Conservation (phyloP, 2,888 invertebrate genomes). For the Girardia tigrina region DNA sequence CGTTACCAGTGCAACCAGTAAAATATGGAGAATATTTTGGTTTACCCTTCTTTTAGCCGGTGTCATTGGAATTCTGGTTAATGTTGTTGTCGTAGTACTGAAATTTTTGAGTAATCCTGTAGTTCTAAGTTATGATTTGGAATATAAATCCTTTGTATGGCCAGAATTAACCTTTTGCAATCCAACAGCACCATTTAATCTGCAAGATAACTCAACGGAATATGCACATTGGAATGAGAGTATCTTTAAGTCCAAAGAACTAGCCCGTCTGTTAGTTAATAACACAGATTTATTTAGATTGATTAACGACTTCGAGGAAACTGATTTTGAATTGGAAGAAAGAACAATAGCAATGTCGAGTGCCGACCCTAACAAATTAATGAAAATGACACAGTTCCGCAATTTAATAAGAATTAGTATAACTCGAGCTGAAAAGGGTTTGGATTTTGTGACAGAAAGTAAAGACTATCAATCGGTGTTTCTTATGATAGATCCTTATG, state of each 20-base stretch:
- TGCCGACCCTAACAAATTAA: neutral
- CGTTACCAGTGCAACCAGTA: neutral
- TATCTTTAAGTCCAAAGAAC: neutral
- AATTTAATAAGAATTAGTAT: too few relatives aligned
- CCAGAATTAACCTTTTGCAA: constrained; percentile 37
- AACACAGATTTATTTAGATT: neutral
- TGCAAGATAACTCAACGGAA: neutral
- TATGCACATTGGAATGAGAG: neutral
- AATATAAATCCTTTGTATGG: constrained; percentile 35
- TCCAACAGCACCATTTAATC: constrained; percentile 25
- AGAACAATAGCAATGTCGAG: neutral
- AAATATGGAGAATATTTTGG: constrained; percentile 31
- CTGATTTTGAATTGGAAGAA: neutral
- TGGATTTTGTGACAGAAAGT: too few relatives aligned
- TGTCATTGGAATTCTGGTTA: constrained; percentile 28
- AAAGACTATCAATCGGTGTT: too few relatives aligned
- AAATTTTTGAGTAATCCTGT: constrained; percentile 33
- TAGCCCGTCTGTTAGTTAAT: neutral
- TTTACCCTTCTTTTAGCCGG: constrained; percentile 33
- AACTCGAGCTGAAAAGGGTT: too few relatives aligned
- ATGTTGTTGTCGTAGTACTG: constrained; percentile 31
- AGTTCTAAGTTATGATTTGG: constrained; percentile 31
- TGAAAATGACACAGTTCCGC: too few relatives aligned
- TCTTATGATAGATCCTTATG: too few relatives aligned
- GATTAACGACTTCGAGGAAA: neutral